These are phyloP conservation scores for Hydrozoanthus tunicans DNA, from an alignment of 64 coral and sea anemone species.

Conservation along the genomic window DNA sequence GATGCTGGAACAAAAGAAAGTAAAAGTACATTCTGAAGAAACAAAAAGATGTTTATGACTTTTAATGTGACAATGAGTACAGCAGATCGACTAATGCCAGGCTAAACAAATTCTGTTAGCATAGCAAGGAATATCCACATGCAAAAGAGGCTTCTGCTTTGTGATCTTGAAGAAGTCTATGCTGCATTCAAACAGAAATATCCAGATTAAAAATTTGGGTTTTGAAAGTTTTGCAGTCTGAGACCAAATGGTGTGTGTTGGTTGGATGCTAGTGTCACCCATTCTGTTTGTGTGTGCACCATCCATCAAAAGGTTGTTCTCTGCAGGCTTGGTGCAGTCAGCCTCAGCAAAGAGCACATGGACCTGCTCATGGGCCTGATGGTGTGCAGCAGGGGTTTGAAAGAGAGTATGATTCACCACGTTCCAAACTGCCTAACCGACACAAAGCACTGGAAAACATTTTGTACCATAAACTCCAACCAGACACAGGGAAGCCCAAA, in stretches of 20 bases:
- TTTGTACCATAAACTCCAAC: no score
- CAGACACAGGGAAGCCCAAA: no score
- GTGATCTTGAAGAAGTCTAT: conserved; percentile 36
- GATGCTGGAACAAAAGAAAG: conserved; percentile 19
- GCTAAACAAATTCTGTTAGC: conserved; percentile 16
- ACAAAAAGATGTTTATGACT: conserved; percentile 37
- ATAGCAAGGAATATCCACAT: conserved; percentile 25
- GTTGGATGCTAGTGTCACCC: conserved; percentile 18
- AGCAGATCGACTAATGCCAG: conserved; percentile 1
- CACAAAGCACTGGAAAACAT: no score
- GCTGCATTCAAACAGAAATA: conserved; percentile 14
- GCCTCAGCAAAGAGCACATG: no score
- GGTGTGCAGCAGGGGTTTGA: no score
- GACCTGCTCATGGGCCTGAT: no score
- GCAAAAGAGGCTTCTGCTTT: conserved; percentile 34
- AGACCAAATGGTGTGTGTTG: conserved; percentile 37
- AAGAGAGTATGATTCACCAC: no score
- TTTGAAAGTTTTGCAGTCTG: conserved; percentile 23
- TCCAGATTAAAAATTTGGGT: neutral
- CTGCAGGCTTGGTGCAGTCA: conserved; percentile 19
- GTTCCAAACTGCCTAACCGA: no score
- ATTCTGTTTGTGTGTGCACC: conserved; percentile 43
- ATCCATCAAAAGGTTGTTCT: conserved; percentile 47
- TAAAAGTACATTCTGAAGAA: conserved; percentile 32
- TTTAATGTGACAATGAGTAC: conserved; percentile 35